Base-by-base conservation (phyloP, 2,888 invertebrate species). In the Andrena praecox region DNA sequence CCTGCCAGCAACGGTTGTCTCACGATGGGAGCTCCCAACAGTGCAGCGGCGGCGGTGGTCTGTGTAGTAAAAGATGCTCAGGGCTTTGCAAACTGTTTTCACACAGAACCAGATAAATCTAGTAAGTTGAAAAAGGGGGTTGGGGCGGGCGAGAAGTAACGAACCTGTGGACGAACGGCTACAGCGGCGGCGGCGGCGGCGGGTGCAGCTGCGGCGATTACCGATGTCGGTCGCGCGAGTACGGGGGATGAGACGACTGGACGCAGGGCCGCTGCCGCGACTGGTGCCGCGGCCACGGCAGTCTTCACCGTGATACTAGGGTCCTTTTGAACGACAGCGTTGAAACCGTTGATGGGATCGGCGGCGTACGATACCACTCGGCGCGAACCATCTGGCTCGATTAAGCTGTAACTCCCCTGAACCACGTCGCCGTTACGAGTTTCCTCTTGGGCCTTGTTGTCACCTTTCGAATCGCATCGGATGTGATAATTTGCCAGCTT, bases 381-480 rank as follows among this genome's bases (percentile, higher is more conserved):
- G 52, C 91, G 90, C 3, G 90, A 90, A 60, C 93, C 93, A 69
- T 93, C 93, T 8, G 93, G 92, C 73, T 93, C 93, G 68, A 92
- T 90, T 35, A 93, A 84, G 62, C 91, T 93, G 89, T 93, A 93
- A 54, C 92, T 91, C 31, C 93, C 93, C 75, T 92, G 91, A n/a
- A 93, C 93, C 2, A 91, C 88, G 62, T 93, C 92, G 27, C 93
- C 93, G 70, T 91, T 89, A 35, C 93, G 90, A 24, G 91, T 91
- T 74, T 93, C 93, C 67, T 93, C 91, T 75, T 93, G 93, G n/a
- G 92, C 91, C 75, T 93, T 93, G 89, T 92, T 92, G 86, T 93
- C 93, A 24, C 93, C 93, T 93, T 33, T 5, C 4, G 12, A 62
- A 77, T 52, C 2, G n/a, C 52, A 52, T 52, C 20, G 52, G 20